These are phyloP conservation scores for Drosophila nigrodunni DNA, from an alignment of 1,140 invertebrate genomes.

Conservation along the genomic window DNA sequence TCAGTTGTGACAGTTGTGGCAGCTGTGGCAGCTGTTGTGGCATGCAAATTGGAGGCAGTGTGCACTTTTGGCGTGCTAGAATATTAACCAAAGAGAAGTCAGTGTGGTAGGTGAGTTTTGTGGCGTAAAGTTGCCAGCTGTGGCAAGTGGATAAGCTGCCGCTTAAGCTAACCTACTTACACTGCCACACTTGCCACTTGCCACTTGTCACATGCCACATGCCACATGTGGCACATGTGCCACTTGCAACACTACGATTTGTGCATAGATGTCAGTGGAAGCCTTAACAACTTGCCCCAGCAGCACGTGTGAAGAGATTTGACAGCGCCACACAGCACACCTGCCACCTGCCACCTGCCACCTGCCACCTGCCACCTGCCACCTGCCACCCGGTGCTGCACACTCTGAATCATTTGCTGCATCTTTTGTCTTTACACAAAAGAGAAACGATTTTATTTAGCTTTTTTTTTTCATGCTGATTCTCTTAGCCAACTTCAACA, in stretches of 20 bases:
- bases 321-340: constrained; percentile 2
- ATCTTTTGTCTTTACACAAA: constrained; percentile 65
- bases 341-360: neutral
- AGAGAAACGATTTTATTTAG: constrained; percentile 1
- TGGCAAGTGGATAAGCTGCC: constrained; percentile 54
- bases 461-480: constrained; percentile 8
- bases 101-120: neutral
- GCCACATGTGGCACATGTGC: constrained; percentile 25
- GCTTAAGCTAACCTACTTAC: constrained; percentile 69
- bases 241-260: constrained; percentile 37
- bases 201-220: constrained; percentile 38
- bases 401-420: constrained; percentile 46
- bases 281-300: constrained; percentile 70
- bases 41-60: constrained; percentile 29
- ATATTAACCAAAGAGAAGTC: constrained; percentile 47
- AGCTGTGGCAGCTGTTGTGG: constrained; percentile 18
- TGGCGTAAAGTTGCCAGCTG: constrained; percentile 41
- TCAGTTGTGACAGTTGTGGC: constrained; percentile 11
- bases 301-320: constrained; percentile 71
- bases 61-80: constrained; percentile 56
- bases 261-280: constrained; percentile 29
- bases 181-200: constrained; percentile 27
- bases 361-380: no score
- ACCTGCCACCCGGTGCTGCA: no score
- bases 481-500: neutral